Base-by-base conservation (phyloP, 2,113 vertebrate genomes). In the Chelonoidis abingdonii region DNA sequence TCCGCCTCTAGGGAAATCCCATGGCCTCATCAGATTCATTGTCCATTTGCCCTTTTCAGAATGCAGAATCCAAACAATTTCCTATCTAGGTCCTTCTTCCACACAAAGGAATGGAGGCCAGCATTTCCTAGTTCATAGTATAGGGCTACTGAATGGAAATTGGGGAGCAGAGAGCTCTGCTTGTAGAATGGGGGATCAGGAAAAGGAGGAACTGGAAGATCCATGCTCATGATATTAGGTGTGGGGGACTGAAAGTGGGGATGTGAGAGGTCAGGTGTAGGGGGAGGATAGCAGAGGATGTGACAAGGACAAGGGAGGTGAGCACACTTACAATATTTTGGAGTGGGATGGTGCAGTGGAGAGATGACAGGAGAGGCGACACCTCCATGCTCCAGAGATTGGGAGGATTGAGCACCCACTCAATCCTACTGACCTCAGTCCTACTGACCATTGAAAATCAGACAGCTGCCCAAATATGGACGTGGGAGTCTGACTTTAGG, bases 61-160 rank as follows among this genome's bases (percentile, higher is more conserved):
- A 80, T 92, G 38, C 8, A 92, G 95, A 62, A 95, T 49, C 62
- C 78, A 88, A 83, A 38, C 2, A 38, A 8, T 84, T 91, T 89
- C 87, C 75, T 44, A 16, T 78, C 75, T 27, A 44, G 22, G 86
- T 88, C 80, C 62, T 93, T 3, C 62, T 94, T 3, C 12, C 2
- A 9, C 65, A 72, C 65, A 72, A 84, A 49, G n/a, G n/a, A 38
- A 80, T 47, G 22, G 9, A 76, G 24, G 5, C 41, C 62, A 69
- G 35, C 31, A 21, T n/a, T n/a, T 69, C 62, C 87, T 81, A 75
- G n/a, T n/a, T 75, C 25, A 52, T 72, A 9, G 80, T 8, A 12
- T n/a, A 27, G 35, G 52, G 38, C 10, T 29, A 7, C n/a, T 41
- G 52, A 6, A 56, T 16, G 13, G 80, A 24, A 44, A 44, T 24